Evolutionary conservation across 1,140 invertebrate species (phyloP), one percentile per base, ranked within the genome.

Genomic region (Helicoverpa zea): DNA sequence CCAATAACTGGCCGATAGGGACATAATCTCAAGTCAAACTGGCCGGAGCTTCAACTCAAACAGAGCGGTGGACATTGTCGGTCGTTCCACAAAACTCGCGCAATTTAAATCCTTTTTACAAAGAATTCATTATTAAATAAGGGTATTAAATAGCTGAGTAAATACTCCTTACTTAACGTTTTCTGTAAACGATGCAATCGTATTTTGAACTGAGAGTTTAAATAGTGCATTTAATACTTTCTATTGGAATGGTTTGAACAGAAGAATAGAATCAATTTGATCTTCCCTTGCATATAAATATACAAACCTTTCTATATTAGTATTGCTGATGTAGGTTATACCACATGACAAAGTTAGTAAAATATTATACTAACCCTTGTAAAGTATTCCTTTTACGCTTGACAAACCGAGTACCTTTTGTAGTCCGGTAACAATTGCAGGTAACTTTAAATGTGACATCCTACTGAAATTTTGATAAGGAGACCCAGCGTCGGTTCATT

Each of bases 1-100:
- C 49, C 68, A 66, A 80, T 80, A 63, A n/a, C 30, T 58, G 23
- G n/a, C 43, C 16, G 49, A 74, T 78, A 49, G 63, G 54, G 18
- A 77, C 51, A 66, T 73, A 81, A 66, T 68, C 83, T 58, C 47
- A 59, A 81, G 23, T 73, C 76, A 83, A 83, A 83, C 83, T 52
- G 73, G 35, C 12, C n/a, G 54, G 68, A 80, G 80, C 80, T 64
- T 16, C 4, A 85, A 85, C 63, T 85, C 80, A 85, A 83, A 85
- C 84, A 85, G n/a, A n/a, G 7, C 3, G 64, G 51, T 16, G 73
- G 80, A 83, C 79, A 72, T 77, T 74, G 79, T 77, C 30, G 64
- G 54, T 14, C 73, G 16, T 49, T 49, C 63, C 49, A 70, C n/a
- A 59, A 54, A 43, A 29, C 13, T 47, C 52, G 51, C 47, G 75